These are phyloP conservation scores for Resseliella maxima DNA, from an alignment of 2,888 invertebrate species.

Conservation along the genomic window DNA sequence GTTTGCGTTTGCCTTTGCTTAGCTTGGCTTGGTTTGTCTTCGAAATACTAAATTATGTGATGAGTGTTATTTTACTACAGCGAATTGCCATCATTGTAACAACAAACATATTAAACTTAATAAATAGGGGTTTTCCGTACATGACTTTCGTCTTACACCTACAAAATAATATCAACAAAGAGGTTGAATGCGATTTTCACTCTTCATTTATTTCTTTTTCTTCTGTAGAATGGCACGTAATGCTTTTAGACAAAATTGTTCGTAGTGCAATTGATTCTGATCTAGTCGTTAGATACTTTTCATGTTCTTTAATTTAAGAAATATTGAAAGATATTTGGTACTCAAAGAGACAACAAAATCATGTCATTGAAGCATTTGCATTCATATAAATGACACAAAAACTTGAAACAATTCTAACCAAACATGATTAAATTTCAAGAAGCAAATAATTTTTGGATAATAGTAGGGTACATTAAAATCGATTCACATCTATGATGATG, in stretches of 20 bases:
- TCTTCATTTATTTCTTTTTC: background rate
- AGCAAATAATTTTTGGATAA: too few relatives aligned
- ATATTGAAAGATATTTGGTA: background rate
- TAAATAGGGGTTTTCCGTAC: conserved; percentile 53
- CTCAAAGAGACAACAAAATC: too few relatives aligned
- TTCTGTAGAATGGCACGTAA: background rate
- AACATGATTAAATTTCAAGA: too few relatives aligned
- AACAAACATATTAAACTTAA: conserved; percentile 45
- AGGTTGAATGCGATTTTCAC: background rate
- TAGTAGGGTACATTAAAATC: background rate
- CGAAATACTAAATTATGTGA: conserved; percentile 43
- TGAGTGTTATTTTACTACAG: conserved; percentile 48
- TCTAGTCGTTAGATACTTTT: background rate
- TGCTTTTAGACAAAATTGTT: background rate
- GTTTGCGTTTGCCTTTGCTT: background rate
- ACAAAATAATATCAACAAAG: background rate
- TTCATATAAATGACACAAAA: background rate
- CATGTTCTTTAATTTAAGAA: background rate
- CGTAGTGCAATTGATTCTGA: background rate
- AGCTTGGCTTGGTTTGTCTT: background rate
- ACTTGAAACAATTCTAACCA: background rate
- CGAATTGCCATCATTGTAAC: conserved; percentile 53
- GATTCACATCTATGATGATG: background rate
- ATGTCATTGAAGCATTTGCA: background rate
- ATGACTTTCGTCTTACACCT: conserved; percentile 45